Percentiles rank a stretch among this genome's conserved stretches.
Evolutionary conservation across 2,888 invertebrate genomes (phyloP).

Genomic region (Tanaodytes sp.): DNA sequence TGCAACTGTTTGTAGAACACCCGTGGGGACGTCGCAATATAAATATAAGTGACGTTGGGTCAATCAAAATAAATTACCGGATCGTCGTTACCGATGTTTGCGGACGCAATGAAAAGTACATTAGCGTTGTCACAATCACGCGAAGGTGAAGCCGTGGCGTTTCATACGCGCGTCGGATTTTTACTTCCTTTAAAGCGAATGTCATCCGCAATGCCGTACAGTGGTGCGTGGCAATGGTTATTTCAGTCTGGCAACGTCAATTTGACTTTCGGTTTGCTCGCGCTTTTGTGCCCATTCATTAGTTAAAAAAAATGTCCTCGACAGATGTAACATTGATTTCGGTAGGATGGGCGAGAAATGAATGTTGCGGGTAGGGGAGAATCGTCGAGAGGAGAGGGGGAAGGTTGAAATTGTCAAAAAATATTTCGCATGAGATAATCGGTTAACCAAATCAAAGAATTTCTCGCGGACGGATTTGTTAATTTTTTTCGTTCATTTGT

Average conservation of each 20-base stretch:
- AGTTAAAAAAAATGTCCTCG: slow-evolving; percentile 2
- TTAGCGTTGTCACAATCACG: slow-evolving; percentile 44
- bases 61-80: slow-evolving; percentile 43
- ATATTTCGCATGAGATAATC: no score
- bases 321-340: no score
- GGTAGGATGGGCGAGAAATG: no score
- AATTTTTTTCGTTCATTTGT: not conserved
- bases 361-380: no score
- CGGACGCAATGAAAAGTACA: slow-evolving; percentile 34
- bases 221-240: slow-evolving; percentile 8
- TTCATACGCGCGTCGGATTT: slow-evolving; percentile 21
- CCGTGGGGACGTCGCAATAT: slow-evolving; percentile 29
- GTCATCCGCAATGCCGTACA: slow-evolving; percentile 23
- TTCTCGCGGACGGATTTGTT: no score
- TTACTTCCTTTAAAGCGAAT: slow-evolving; percentile 29
- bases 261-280: slow-evolving; percentile 2
- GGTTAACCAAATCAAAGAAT: no score
- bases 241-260: slow-evolving; percentile 21
- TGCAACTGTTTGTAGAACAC: slow-evolving; percentile 39
- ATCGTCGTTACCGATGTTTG: slow-evolving; percentile 40
- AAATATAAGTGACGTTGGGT: slow-evolving; percentile 28
- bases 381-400: no score
- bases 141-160: slow-evolving; percentile 9
- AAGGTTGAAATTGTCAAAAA: no score
- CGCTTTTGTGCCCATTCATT: slow-evolving; percentile 1